These are phyloP conservation scores for Parnassius mnemosyne DNA, from an alignment of 2,888 invertebrate species.

Conservation along the genomic window DNA sequence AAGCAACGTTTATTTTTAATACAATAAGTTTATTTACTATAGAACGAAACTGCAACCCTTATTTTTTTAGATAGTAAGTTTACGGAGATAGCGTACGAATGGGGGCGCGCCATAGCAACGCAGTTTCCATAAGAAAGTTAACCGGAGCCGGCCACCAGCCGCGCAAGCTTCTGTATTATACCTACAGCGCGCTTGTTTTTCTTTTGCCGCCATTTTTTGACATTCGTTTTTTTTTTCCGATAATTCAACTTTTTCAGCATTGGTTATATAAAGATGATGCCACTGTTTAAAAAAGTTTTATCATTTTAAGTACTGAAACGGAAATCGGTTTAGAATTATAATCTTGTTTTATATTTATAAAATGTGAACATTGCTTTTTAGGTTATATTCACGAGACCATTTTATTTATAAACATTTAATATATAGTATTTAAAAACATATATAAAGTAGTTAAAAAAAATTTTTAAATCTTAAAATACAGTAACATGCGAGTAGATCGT, in stretches of 20 bases:
- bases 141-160: slow-evolving; percentile 50
- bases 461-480: too few relatives aligned
- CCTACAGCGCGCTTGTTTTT: slow-evolving; percentile 33
- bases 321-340: background rate
- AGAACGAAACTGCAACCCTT: background rate
- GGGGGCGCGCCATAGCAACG: slow-evolving; percentile 28
- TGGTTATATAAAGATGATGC: background rate
- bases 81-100: background rate
- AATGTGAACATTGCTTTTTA: background rate
- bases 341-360: background rate
- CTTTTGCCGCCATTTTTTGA: slow-evolving; percentile 19
- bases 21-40: too few relatives aligned
- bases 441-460: too few relatives aligned
- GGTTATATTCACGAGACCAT: too few relatives aligned
- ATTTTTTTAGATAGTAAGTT: background rate
- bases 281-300: background rate
- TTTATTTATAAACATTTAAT: too few relatives aligned
- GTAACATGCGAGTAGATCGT: too few relatives aligned
- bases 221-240: slow-evolving; percentile 7
- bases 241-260: background rate
- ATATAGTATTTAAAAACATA: too few relatives aligned
- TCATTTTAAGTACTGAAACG: background rate
- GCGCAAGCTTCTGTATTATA: slow-evolving; percentile 52
- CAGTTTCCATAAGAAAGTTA: slow-evolving; percentile 56
- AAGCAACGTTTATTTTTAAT: too few relatives aligned